A percentile compares a stretch with the other conserved stretches of the same genome.
Conservation (phyloP, 1,140 invertebrate species). For the Lanistes nyassanus region DNA sequence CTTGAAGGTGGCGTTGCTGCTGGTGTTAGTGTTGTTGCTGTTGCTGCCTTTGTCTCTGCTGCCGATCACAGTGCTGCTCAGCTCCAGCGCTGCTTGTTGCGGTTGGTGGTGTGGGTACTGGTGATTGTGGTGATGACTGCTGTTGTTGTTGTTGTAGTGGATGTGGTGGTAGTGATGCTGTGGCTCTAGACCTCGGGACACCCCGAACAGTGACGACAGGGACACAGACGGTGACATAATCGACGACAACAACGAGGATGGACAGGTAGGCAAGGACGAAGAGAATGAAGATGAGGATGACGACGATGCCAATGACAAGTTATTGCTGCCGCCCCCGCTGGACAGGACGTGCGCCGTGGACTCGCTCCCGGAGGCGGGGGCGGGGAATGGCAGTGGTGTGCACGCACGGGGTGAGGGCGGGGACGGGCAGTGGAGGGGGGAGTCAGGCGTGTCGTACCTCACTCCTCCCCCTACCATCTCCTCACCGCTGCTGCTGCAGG, state of each 20-base stretch:
- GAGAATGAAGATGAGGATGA: neutral
- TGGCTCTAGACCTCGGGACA: neutral
- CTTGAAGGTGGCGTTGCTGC: slow-evolving; percentile 15
- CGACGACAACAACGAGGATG: slow-evolving; percentile 20
- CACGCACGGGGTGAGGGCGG: slow-evolving; percentile 6
- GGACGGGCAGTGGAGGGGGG: slow-evolving; percentile 1
- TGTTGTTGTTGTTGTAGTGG: no score
- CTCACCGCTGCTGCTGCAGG: slow-evolving; percentile 5
- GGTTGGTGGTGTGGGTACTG: neutral
- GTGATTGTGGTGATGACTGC: neutral
- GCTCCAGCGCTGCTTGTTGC: neutral
- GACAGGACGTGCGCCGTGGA: neutral
- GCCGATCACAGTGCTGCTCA: slow-evolving; percentile 2
- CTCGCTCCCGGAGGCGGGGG: neutral
- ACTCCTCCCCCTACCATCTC: slow-evolving; percentile 4
- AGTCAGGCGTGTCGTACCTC: slow-evolving; percentile 4
- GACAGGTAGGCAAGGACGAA: neutral
- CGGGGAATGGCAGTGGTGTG: slow-evolving; percentile 23
- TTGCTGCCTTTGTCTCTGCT: slow-evolving; percentile 18
- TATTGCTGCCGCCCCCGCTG: neutral
- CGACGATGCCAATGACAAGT: neutral
- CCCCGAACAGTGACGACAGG: slow-evolving; percentile 7
- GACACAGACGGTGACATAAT: slow-evolving; percentile 8
- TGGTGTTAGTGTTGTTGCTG: slow-evolving; percentile 14
- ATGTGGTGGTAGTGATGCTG: neutral